These are phyloP conservation scores for Morpho helenor DNA, from an alignment of 2,888 invertebrate species.

Conservation along the genomic window DNA sequence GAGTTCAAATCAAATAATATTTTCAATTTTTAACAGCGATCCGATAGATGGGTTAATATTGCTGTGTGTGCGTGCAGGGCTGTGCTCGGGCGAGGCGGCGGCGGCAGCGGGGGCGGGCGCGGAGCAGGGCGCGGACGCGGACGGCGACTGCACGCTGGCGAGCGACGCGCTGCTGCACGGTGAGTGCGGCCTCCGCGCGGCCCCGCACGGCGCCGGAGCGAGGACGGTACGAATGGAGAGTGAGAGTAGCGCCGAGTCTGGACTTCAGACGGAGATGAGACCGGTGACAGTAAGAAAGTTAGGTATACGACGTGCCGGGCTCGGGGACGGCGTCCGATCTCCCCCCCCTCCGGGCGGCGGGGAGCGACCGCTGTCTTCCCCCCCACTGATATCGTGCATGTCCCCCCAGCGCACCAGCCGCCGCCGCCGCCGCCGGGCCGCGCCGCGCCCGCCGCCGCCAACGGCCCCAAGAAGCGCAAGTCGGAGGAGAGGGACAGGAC, in stretches of 20 bases:
- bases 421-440: not conserved
- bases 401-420: constrained; percentile 3
- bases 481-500: constrained; percentile 39
- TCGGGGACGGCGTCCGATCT: no score
- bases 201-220: not conserved
- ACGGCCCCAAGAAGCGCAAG: constrained; percentile 47
- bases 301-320: no score
- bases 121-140: constrained; percentile 55
- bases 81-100: constrained; percentile 21
- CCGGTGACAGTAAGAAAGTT: no score
- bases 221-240: no score
- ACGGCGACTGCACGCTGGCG: constrained; percentile 27
- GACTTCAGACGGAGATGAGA: no score
- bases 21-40: no score
- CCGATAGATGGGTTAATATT: no score
- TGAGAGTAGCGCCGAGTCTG: no score
- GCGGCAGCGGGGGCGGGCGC: constrained; percentile 53
- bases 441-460: not conserved
- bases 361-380: no score
- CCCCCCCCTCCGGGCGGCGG: no score
- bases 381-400: no score
- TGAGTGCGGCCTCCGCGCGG: not conserved
- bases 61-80: not conserved
- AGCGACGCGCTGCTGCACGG: constrained; percentile 8
- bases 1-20: no score